A percentile compares a stretch with the other conserved stretches of the same genome.
Evolutionary conservation across 2,113 vertebrate species (phyloP).

Genomic region (Barnardius zonarius): DNA sequence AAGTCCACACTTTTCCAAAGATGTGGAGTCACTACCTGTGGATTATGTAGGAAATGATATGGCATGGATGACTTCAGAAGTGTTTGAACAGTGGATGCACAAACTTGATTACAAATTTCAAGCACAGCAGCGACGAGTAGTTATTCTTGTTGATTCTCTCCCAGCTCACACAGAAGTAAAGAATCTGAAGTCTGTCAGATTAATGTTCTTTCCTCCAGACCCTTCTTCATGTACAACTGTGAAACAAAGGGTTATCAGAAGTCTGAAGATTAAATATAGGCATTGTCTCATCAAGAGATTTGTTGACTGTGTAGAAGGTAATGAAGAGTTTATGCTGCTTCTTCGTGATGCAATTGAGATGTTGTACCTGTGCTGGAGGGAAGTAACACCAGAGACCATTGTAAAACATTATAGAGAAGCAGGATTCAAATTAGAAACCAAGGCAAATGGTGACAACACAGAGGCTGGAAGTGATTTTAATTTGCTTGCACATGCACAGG

Average conservation of each 20-base stretch:
- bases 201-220: constrained; percentile 63
- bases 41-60: constrained; percentile 65
- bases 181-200: constrained; percentile 62
- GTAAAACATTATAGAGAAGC: constrained; percentile 49
- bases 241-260: constrained; percentile 66
- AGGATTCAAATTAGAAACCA: constrained; percentile 53
- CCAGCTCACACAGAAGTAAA: constrained; percentile 68
- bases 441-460: not conserved
- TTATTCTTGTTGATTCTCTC: constrained; percentile 64
- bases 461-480: constrained; percentile 28
- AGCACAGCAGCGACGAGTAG: constrained; percentile 59
- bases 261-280: constrained; percentile 74
- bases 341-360: constrained; percentile 69
- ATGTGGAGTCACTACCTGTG: constrained; percentile 53
- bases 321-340: constrained; percentile 68
- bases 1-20: constrained; percentile 27
- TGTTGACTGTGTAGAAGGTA: constrained; percentile 65
- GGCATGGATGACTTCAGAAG: constrained; percentile 58
- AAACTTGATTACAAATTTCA: constrained; percentile 73
- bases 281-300: constrained; percentile 66
- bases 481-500: constrained; percentile 42
- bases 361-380: constrained; percentile 68
- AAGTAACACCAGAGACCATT: constrained; percentile 48
- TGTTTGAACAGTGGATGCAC: constrained; percentile 72
- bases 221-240: constrained; percentile 24